A percentile compares a stretch with the other conserved stretches of the same genome.
phyloP scores from a whole-genome alignment of 2,113 vertebrate species.

The Eolophus roseicapilla region DNA sequence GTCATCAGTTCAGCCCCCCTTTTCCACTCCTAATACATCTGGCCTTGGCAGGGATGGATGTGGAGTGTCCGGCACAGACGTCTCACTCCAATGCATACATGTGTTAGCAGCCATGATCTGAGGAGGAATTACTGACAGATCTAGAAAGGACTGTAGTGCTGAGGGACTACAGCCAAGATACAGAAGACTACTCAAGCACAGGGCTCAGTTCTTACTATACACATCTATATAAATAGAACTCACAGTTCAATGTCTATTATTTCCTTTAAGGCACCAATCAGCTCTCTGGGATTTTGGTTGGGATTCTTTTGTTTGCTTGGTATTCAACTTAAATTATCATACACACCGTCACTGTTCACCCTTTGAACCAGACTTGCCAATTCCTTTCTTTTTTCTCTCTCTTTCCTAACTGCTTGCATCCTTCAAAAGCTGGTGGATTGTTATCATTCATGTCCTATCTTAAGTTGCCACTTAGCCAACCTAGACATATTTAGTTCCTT shows the following conservation, averaged over 20 bases:
- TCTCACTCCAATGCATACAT: background rate
- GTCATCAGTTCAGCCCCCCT: background rate
- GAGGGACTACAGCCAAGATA: background rate
- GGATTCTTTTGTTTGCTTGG: background rate
- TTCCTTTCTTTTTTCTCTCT: background rate
- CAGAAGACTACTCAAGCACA: background rate
- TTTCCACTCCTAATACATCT: background rate
- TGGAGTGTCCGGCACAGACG: background rate
- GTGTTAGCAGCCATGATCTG: background rate
- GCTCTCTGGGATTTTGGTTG: background rate
- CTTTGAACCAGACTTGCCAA: constrained; percentile 6
- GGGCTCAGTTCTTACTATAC: background rate
- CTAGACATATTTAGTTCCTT: constrained; percentile 66
- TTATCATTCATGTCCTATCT: constrained; percentile 65
- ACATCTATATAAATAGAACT: background rate
- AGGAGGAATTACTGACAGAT: background rate
- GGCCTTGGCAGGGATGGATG: rapidly evolving
- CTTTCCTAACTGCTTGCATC: constrained; percentile 14
- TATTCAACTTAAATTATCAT: background rate
- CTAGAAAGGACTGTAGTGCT: background rate
- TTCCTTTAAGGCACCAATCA: background rate
- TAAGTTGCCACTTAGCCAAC: constrained; percentile 63
- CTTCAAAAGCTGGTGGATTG: constrained; percentile 57
- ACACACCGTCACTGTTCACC: background rate
- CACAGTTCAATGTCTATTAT: background rate